Evolutionary conservation across 2,888 invertebrate species (phyloP).

Genomic region (Aphodius granarius): DNA sequence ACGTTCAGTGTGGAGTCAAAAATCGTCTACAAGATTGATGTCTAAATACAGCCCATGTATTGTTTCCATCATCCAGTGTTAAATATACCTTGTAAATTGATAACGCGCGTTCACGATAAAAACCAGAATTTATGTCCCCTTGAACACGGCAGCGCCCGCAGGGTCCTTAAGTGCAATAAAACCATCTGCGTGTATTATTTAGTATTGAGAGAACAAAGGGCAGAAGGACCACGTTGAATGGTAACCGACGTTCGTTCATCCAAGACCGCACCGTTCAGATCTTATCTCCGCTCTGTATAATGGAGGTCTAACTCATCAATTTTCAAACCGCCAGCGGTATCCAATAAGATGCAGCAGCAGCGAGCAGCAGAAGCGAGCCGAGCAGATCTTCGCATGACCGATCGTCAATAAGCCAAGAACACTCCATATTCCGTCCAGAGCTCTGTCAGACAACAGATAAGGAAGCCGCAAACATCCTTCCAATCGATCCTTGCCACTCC

Average conservation of each 20-base stretch:
- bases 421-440: neutral
- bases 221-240: constrained; percentile 3
- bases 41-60: neutral
- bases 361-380: neutral
- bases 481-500: neutral
- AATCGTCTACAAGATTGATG: neutral
- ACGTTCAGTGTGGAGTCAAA: too few species aligned
- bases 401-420: constrained; percentile 9
- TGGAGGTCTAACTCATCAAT: constrained; percentile 15
- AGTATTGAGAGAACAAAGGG: constrained; percentile 10
- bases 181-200: constrained; percentile 8
- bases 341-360: constrained; percentile 11
- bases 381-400: constrained; percentile 10
- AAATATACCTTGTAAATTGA: neutral
- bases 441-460: neutral
- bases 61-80: neutral
- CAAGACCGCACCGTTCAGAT: neutral
- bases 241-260: neutral
- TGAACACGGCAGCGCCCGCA: constrained; percentile 4
- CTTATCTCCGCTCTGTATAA: neutral
- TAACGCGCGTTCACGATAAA: neutral
- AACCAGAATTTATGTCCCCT: constrained; percentile 3
- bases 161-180: neutral
- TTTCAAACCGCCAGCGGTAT: constrained; percentile 14
- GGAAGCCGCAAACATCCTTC: neutral